A percentile compares a stretch with the other conserved stretches of the same genome.
Evolutionary conservation across 2,888 invertebrate genomes (phyloP).

Genomic region (Phytoseiulus persimilis): DNA sequence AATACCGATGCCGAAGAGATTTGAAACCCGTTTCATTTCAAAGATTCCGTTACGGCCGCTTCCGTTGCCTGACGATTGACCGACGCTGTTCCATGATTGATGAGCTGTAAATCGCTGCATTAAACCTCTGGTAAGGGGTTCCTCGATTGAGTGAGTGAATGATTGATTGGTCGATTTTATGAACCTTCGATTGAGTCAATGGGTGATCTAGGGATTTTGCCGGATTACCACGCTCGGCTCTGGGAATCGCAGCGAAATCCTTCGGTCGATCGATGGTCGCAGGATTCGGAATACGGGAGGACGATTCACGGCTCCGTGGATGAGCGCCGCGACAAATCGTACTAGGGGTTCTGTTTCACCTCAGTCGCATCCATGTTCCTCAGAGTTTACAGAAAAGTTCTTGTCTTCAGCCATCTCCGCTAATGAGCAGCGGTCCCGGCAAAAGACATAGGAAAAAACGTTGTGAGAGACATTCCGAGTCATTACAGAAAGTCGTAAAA

Average conservation of each 20-base stretch:
- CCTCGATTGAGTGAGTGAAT: neutral
- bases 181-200: neutral
- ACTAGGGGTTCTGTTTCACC: too few relatives aligned
- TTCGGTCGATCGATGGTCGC: too few relatives aligned
- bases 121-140: neutral
- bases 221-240: too few relatives aligned
- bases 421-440: neutral
- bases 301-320: too few relatives aligned
- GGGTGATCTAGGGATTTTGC: too few relatives aligned
- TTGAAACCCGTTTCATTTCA: neutral
- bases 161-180: neutral
- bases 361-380: too few relatives aligned
- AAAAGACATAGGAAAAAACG: neutral
- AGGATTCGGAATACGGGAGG: too few relatives aligned
- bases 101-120: neutral
- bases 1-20: neutral
- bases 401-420: neutral
- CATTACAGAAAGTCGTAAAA: neutral
- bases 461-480: neutral
- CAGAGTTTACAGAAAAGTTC: neutral
- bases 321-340: too few relatives aligned
- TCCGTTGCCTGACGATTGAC: neutral
- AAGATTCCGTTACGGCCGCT: neutral
- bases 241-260: too few relatives aligned
- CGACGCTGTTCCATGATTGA: neutral